Base-by-base conservation (phyloP, 2,888 invertebrate species). In the Agapostemon virescens region DNA sequence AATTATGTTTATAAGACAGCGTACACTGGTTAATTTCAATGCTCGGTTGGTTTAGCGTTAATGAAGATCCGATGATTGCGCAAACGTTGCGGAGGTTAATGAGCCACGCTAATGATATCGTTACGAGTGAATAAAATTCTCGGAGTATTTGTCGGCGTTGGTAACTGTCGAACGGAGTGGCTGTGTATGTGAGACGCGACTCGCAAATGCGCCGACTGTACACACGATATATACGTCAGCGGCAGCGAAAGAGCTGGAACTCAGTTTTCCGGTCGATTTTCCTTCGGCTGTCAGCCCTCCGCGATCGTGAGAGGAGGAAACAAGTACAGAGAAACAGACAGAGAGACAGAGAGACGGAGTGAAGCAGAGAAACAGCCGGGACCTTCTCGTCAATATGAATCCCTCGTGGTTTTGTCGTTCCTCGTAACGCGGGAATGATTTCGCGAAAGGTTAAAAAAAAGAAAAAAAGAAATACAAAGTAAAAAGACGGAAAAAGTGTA, bases 241-340 rank as follows among this genome's bases (percentile, higher is more conserved):
- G 38, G 26, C 55, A 68, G 55, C 68, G 64, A 67, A 73, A 73
- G 75, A 55, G 69, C 69, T 74, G 80, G 66, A 78, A 78, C 40
- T 78, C 74, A 40, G 30, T 71, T 40, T 73, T 66, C 42, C 42
- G 42, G 30, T 64, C 61, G 58, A 71, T 69, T 69, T 72, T 72
- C 63, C 42, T 79, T 71, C 45, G 69, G 67, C 58, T 61, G 61
- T 72, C 72, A 73, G 72, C 67, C 74, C 52, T 63, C 68, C 77
- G 72, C 74, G 42, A 79, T 78, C 72, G 71, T 81, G 79, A 80
- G 69, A 85, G 76, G 64, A 55, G 38, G 72, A 42, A 61, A 71
- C 72, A 74, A 36, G 38, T 40, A 95, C 95, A 95, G 95, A 95
- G 95, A 95, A 95, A 71, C 30, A 79, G 80, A 77, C 52, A 66